These are phyloP conservation scores for Chionoecetes opilio DNA, from an alignment of 1,140 invertebrate genomes.

Conservation along the genomic window DNA sequence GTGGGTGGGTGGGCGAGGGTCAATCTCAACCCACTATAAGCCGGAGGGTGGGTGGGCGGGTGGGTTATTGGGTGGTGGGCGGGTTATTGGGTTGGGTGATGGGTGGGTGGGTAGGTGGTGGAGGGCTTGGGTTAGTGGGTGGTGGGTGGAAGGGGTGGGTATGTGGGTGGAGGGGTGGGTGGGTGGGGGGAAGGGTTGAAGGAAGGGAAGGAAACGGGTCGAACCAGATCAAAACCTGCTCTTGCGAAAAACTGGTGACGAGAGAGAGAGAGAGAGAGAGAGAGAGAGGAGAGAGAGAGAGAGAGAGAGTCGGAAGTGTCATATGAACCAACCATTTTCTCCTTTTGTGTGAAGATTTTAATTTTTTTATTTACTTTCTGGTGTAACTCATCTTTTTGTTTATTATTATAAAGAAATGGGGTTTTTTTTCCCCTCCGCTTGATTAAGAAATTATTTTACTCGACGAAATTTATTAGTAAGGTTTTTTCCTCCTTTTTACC, in stretches of 20 bases:
- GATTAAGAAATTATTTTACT: too few relatives aligned
- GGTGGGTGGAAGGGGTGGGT: too few relatives aligned
- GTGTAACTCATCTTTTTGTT: neutral
- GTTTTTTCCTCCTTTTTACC: too few relatives aligned
- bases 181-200: neutral
- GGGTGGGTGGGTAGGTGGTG: neutral
- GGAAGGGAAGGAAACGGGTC: slow-evolving; percentile 16
- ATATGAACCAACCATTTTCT: neutral
- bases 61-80: too few relatives aligned
- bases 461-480: too few relatives aligned
- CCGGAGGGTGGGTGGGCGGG: too few relatives aligned
- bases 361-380: too few relatives aligned
- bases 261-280: slow-evolving; percentile 27
- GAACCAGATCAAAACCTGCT: slow-evolving; percentile 1
- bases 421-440: too few relatives aligned
- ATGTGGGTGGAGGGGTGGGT: too few relatives aligned
- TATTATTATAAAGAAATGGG: too few relatives aligned
- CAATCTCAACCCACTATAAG: too few relatives aligned
- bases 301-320: neutral
- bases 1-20: neutral
- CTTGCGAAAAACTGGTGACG: neutral
- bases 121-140: too few relatives aligned
- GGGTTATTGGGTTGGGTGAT: neutral
- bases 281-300: slow-evolving; percentile 25
- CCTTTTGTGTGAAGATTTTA: neutral